Percentiles rank a stretch among this genome's conserved stretches.
phyloP scores from a whole-genome alignment of 1,140 invertebrate genomes.

The Melipona quadrifasciata region DNA sequence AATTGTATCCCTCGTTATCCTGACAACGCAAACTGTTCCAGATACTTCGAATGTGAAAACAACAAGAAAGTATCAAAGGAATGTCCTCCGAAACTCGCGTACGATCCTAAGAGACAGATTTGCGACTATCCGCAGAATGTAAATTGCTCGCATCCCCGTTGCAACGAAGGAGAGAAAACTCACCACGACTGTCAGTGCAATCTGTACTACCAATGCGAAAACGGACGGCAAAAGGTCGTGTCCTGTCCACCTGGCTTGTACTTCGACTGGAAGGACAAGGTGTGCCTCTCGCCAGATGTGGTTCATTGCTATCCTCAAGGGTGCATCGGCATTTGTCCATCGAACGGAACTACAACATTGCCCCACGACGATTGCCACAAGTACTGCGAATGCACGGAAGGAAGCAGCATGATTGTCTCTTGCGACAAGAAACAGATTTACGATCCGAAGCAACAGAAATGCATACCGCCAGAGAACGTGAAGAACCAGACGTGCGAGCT shows the following conservation, averaged over 20 bases:
- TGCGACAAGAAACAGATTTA: slow-evolving; percentile 81
- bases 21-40: slow-evolving; percentile 79
- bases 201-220: background rate
- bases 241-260: background rate
- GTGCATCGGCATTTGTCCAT: background rate
- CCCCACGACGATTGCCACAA: slow-evolving; percentile 21
- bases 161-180: background rate
- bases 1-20: slow-evolving; percentile 53
- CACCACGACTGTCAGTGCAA: background rate
- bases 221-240: rapidly evolving
- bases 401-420: background rate
- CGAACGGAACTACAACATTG: background rate
- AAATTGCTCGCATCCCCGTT: background rate
- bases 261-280: background rate
- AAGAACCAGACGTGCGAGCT: background rate
- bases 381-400: slow-evolving; percentile 36
- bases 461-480: slow-evolving; percentile 70
- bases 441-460: slow-evolving; percentile 78
- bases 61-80: slow-evolving; percentile 77
- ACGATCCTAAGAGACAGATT: slow-evolving; percentile 79
- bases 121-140: slow-evolving; percentile 73
- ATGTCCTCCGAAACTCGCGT: slow-evolving; percentile 79
- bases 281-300: background rate
- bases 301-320: background rate
- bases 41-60: slow-evolving; percentile 82